phyloP scores from a whole-genome alignment of 2,888 invertebrate genomes.

The Caenorhabditis sp. region DNA sequence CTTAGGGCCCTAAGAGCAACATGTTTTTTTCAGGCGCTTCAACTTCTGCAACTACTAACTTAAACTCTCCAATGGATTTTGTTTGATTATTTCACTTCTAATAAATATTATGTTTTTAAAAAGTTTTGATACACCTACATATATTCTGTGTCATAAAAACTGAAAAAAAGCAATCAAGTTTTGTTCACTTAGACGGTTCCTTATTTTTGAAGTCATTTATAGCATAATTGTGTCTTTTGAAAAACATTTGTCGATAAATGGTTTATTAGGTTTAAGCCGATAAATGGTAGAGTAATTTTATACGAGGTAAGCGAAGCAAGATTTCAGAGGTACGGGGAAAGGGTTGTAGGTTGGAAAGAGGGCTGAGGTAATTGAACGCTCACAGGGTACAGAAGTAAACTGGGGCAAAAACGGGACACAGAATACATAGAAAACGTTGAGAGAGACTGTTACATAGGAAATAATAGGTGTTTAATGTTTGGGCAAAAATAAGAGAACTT shows the following conservation, averaged over 20 bases:
- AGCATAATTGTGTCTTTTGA: background rate
- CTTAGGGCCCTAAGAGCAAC: background rate
- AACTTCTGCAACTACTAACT: slow-evolving; percentile 58
- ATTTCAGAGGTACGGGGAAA: slow-evolving; percentile 43
- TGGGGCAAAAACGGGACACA: slow-evolving; percentile 47
- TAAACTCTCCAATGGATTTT: background rate
- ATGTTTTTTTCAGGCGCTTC: slow-evolving; percentile 40
- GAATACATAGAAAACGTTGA: slow-evolving; percentile 30
- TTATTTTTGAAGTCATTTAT: too few species aligned
- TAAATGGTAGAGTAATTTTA: slow-evolving; percentile 1
- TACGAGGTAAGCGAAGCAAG: slow-evolving; percentile 59
- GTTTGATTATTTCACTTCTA: background rate
- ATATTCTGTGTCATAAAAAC: too few species aligned
- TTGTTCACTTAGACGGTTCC: too few species aligned
- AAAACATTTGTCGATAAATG: slow-evolving; percentile 5
- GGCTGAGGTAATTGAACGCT: slow-evolving; percentile 59
- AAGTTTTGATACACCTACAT: background rate
- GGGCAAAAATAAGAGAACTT: slow-evolving; percentile 14
- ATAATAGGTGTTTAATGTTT: slow-evolving; percentile 13
- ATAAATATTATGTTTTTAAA: background rate
- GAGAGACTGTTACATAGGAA: slow-evolving; percentile 34
- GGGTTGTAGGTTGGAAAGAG: slow-evolving; percentile 3
- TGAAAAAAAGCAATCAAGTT: too few species aligned
- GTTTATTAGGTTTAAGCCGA: slow-evolving; percentile 55
- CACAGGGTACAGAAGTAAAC: slow-evolving; percentile 61